Base-by-base conservation (phyloP, 2,888 invertebrate genomes). In the Hemistola chrysoprasaria region DNA sequence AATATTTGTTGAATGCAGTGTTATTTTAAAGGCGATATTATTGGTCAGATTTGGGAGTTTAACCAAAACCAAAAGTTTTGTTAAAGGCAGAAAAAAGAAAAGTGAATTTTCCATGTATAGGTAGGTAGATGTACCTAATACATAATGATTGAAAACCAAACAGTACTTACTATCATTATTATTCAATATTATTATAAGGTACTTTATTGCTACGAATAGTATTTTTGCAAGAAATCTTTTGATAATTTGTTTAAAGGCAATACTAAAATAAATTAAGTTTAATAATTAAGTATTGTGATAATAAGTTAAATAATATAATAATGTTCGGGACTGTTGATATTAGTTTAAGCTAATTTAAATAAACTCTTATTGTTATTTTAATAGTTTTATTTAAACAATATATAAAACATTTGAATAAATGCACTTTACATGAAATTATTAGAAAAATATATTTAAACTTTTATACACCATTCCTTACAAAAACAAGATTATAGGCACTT, bases 231-330 rank as follows among this genome's bases (percentile, higher is more conserved):
- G 22, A 34, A 25, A 43, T 34, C 24, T 21, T 50, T 59, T 59
- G 56, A 60, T 65, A 11, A 59, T 71, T 61, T 65, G 62, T 65
- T 66, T 51, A 49, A 44, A 52, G 59, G 61, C 59, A 47, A 49
- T 3, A 16, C 16, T 46, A 28, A 38, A 6, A 37, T 21, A 48
- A 47, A 38, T 38, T 33, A 32, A 41, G 46, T 40, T 59, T 54
- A 3, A 36, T 40, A 47, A 55, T 49, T 57, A 56, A 41, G 56
- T 56, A 62, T 70, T 76, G 76, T 76, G 76, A 76, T 76, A 75
- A 72, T 47, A 68, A 59, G 56, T 44, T n/a, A n/a, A n/a, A n/a
- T n/a, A n/a, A n/a, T n/a, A n/a, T n/a, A 43, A 31, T 24, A 34
- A 41, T 40, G 31, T 56, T 59, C 48, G 34, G 46, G 51, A 60